phyloP scores from a whole-genome alignment of 35 echinoderm and acorn worm species.

The Patiria miniata region DNA sequence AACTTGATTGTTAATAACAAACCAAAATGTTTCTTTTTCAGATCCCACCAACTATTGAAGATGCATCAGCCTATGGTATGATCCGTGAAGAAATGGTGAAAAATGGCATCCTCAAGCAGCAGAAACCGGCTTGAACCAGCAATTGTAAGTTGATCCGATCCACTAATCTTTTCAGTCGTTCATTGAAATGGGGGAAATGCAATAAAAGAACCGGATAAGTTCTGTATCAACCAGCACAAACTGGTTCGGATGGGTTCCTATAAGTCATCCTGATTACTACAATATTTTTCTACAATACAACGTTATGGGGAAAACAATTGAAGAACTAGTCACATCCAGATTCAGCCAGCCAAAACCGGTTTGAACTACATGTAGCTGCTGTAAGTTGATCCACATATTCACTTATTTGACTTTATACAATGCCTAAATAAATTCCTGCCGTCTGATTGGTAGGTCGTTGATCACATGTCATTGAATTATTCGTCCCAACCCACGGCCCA shows the following conservation, averaged over 20 bases:
- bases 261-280: no score
- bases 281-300: no score
- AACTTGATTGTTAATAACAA: not conserved
- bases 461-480: no score
- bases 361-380: not conserved
- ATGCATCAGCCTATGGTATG: conserved; percentile 67
- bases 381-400: not conserved
- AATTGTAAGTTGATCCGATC: not conserved
- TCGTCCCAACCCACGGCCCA: no score
- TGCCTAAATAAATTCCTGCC: no score
- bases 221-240: no score
- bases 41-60: conserved; percentile 87
- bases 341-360: not conserved
- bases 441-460: no score
- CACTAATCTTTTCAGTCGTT: no score
- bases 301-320: not conserved
- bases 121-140: not conserved
- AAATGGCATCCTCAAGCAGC: not conserved
- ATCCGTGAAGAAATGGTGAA: conserved; percentile 45
- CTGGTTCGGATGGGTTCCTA: no score
- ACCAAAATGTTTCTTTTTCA: conserved; percentile 1
- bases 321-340: conserved; percentile 10
- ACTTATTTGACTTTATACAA: no score
- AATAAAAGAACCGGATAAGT: no score
- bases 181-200: no score